A percentile compares a stretch with the other conserved stretches of the same genome.
Evolutionary conservation across 2,888 invertebrate genomes (phyloP).

Genomic region (Melieria crassipennis): DNA sequence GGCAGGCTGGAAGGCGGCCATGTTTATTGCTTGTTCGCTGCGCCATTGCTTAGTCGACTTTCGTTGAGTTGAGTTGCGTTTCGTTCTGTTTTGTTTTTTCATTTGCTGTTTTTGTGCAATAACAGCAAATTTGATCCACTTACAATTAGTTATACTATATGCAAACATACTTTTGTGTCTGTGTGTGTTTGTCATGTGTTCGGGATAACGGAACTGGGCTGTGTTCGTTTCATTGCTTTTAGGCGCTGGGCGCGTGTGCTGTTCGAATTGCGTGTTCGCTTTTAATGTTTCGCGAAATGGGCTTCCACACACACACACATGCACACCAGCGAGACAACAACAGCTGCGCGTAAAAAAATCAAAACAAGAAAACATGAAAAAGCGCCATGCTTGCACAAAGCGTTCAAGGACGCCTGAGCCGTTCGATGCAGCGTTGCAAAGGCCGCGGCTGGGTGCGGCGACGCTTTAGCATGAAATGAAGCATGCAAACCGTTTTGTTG

Average conservation of each 20-base stretch:
- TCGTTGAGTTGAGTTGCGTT: no score
- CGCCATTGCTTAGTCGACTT: no score
- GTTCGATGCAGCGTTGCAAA: not conserved
- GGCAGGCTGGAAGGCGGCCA: no score
- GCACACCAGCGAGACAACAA: not conserved
- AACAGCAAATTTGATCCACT: constrained; percentile 4
- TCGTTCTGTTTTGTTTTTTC: no score
- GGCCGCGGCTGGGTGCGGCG: not conserved
- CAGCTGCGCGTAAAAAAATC: not conserved
- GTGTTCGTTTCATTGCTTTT: no score
- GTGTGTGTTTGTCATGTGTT: no score
- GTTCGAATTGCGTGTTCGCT: not conserved
- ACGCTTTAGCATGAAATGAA: not conserved
- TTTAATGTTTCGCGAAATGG: constrained; percentile 7
- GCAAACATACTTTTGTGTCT: no score
- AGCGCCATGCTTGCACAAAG: not conserved
- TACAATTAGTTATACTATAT: constrained; percentile 6
- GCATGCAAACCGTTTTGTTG: not conserved
- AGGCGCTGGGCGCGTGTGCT: not conserved
- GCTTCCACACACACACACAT: not conserved
- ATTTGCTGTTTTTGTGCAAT: not conserved
- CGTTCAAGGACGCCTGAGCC: constrained; percentile 7
- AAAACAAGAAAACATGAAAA: not conserved
- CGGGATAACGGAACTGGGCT: no score
- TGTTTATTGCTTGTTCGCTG: no score